Percentiles rank a stretch among this genome's conserved stretches.
phyloP scores from a whole-genome alignment of 2,888 invertebrate genomes.

The Habrosyne pyritoides region DNA sequence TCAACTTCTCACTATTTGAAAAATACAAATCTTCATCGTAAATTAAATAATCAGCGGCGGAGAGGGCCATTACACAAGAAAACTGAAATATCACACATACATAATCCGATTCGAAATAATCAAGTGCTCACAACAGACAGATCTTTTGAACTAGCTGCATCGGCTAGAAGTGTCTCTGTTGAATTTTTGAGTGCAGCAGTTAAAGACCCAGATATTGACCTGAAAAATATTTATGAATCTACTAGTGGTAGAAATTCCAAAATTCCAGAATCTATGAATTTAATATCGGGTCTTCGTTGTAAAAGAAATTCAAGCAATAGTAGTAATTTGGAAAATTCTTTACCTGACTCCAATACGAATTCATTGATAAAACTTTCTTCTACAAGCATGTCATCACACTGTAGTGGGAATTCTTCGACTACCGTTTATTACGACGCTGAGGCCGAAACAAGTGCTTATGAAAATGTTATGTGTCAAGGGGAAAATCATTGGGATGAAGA shows the following conservation, averaged over 20 bases:
- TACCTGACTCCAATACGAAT: conserved; percentile 53
- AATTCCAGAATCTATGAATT: conserved; percentile 79
- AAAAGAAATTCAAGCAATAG: conserved; percentile 65
- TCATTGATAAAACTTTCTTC: conserved; percentile 64
- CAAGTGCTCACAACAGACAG: conserved; percentile 59
- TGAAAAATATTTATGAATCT: conserved; percentile 89
- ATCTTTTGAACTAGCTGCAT: conserved; percentile 80
- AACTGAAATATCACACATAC: conserved; percentile 88
- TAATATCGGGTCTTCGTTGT: conserved; percentile 74
- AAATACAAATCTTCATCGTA: conserved; percentile 78
- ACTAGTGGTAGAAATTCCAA: conserved; percentile 84
- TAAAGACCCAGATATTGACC: conserved; percentile 86
- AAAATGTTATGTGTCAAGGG: conserved; percentile 81
- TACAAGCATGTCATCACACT: conserved; percentile 78
- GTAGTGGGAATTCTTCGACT: conserved; percentile 76
- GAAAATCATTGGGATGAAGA: conserved; percentile 94
- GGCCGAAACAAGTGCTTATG: conserved; percentile 71
- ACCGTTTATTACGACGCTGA: conserved; percentile 79
- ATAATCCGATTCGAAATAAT: conserved; percentile 86
- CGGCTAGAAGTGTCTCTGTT: conserved; percentile 85
- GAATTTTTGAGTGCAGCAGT: conserved; percentile 87
- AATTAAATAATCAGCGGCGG: conserved; percentile 89
- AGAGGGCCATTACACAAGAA: conserved; percentile 84
- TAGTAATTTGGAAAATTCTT: conserved; percentile 52
- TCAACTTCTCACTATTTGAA: conserved; percentile 75